phyloP scores from a whole-genome alignment of 1,140 invertebrate genomes.

The Ericerus pela region DNA sequence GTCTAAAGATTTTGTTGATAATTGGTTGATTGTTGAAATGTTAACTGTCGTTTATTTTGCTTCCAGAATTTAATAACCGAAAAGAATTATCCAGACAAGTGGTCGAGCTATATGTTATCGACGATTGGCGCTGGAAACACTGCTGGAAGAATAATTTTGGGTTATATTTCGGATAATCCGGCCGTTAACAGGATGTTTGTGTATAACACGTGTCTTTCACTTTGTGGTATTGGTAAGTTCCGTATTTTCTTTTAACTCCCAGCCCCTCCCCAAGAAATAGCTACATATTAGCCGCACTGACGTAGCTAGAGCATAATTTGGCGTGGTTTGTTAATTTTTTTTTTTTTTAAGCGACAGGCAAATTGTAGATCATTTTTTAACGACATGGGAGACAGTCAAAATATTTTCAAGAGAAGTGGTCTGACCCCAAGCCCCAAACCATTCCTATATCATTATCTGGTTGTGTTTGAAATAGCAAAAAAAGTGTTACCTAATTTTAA shows the following conservation, averaged over 20 bases:
- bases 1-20: too few species aligned
- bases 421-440: too few species aligned
- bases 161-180: conserved; percentile 70
- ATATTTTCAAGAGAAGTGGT: too few species aligned
- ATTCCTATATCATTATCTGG: too few species aligned
- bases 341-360: conserved; percentile 18
- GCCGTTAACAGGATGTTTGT: conserved; percentile 74
- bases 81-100: neutral
- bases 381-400: too few species aligned
- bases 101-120: conserved; percentile 49
- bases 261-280: too few species aligned
- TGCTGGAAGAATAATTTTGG: conserved; percentile 67
- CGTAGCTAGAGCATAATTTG: too few species aligned
- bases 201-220: conserved; percentile 72
- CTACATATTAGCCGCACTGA: neutral
- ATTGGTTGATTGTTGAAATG: too few species aligned
- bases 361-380: conserved; percentile 28
- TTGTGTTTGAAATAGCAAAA: too few species aligned
- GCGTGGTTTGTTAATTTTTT: neutral
- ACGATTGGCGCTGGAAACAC: conserved; percentile 77
- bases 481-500: too few species aligned
- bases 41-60: too few species aligned
- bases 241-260: too few species aligned
- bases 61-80: neutral
- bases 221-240: conserved; percentile 63